These are phyloP conservation scores for Hydrotaea diabolus DNA, from an alignment of 2,888 invertebrate genomes.

Conservation along the genomic window DNA sequence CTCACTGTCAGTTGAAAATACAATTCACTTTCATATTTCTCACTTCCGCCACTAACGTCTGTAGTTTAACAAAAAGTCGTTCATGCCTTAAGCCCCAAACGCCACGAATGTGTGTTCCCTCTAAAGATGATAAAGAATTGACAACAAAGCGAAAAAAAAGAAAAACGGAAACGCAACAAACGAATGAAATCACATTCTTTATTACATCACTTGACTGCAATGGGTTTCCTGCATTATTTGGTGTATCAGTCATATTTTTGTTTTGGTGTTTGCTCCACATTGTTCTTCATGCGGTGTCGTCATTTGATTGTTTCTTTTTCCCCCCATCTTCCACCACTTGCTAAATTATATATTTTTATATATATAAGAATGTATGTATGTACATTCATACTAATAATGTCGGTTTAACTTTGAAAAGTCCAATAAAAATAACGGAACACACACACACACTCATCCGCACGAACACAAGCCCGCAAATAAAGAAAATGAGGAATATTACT, in stretches of 20 bases:
- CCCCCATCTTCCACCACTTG: background rate
- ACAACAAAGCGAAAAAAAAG: background rate
- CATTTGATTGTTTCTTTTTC: background rate
- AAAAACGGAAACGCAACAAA: background rate
- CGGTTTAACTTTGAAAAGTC: conserved; percentile 75
- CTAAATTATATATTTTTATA: too few relatives aligned
- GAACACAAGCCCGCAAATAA: conserved; percentile 27
- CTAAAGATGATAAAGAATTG: background rate
- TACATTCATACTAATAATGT: conserved; percentile 66
- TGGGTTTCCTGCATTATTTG: conserved; percentile 49
- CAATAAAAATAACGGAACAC: conserved; percentile 70
- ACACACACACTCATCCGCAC: conserved; percentile 7
- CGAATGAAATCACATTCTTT: conserved; percentile 42
- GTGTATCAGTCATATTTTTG: background rate
- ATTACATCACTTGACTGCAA: conserved; percentile 54
- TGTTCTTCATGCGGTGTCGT: background rate
- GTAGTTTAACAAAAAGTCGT: background rate
- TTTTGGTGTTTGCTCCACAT: conserved; percentile 3
- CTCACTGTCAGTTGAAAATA: too few relatives aligned
- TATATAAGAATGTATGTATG: too few relatives aligned
- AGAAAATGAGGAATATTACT: conserved; percentile 40
- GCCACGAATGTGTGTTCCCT: background rate
- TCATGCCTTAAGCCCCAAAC: background rate
- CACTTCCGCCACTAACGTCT: background rate
- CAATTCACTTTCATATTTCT: too few relatives aligned